Conservation (phyloP, 2,113 vertebrate species). For the Amphiprion percula region DNA sequence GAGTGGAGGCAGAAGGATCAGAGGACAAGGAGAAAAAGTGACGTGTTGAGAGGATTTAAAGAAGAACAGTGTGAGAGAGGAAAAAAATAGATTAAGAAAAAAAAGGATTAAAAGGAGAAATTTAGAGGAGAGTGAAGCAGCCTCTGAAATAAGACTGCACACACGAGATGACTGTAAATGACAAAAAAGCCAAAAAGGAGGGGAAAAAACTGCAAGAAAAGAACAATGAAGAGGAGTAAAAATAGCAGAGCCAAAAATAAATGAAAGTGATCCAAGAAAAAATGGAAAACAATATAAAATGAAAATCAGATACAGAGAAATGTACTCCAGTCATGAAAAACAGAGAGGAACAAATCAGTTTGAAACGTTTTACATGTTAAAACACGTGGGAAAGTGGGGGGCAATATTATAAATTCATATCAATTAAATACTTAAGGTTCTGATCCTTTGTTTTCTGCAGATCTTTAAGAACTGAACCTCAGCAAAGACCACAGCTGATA, state of each 20-base stretch:
- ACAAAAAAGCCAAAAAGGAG: not conserved
- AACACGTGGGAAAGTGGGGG: too few species aligned
- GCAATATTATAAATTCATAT: too few species aligned
- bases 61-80: not conserved
- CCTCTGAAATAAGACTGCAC: conserved; percentile 48
- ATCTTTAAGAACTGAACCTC: not conserved
- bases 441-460: not conserved
- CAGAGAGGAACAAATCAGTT: not conserved
- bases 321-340: not conserved
- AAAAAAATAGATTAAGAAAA: not conserved
- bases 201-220: not conserved
- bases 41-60: not conserved
- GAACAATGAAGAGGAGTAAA: conserved; percentile 16
- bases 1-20: conserved; percentile 16
- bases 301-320: not conserved
- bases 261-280: conserved; percentile 7
- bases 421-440: not conserved
- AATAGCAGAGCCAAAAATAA: conserved; percentile 15
- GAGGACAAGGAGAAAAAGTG: not conserved
- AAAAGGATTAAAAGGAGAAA: conserved; percentile 29
- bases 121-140: conserved; percentile 7
- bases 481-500: not conserved
- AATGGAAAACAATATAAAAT: not conserved
- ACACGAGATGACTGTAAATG: not conserved
- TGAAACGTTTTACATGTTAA: too few species aligned